These are phyloP conservation scores for Eutrigla gurnardus DNA, from an alignment of 2,797 vertebrate genomes.

Conservation along the genomic window DNA sequence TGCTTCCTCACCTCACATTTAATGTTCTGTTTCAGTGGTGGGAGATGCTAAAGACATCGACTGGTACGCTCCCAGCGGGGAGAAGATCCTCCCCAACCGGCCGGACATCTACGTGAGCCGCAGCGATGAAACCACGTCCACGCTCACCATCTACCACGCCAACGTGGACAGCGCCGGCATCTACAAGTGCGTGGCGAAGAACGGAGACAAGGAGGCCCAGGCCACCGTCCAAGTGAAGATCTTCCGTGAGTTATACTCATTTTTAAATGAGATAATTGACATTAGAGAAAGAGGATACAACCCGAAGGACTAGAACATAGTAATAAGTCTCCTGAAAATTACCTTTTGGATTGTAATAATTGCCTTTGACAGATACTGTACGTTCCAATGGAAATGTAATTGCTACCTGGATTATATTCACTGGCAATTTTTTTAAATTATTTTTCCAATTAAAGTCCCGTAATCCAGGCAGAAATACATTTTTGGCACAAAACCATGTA, in stretches of 20 bases:
- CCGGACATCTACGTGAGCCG: slow-evolving; percentile 90
- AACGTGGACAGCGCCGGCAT: slow-evolving; percentile 93
- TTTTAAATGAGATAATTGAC: not conserved
- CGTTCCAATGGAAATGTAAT: not conserved
- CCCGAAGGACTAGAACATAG: not conserved
- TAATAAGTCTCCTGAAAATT: not conserved
- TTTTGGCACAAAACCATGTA: not conserved
- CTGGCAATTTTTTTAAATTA: not conserved
- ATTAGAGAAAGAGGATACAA: not conserved
- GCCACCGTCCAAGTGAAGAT: slow-evolving; percentile 95
- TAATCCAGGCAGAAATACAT: slow-evolving; percentile 4
- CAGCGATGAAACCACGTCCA: slow-evolving; percentile 88
- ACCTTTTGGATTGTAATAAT: not conserved
- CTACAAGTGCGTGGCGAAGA: slow-evolving; percentile 94
- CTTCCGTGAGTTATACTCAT: slow-evolving; percentile 89
- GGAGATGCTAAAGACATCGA: slow-evolving; percentile 94
- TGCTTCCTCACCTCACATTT: not conserved
- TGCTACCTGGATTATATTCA: slow-evolving; percentile 13
- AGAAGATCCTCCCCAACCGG: slow-evolving; percentile 89
- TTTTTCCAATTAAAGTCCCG: not conserved
- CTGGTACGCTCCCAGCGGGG: slow-evolving; percentile 94
- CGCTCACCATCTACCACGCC: slow-evolving; percentile 96
- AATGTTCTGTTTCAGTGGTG: slow-evolving; percentile 81
- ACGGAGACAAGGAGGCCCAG: slow-evolving; percentile 89
- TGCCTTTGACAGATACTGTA: not conserved